Conservation (phyloP, 2,797 vertebrate species). For the Acanthurus lineatus region DNA sequence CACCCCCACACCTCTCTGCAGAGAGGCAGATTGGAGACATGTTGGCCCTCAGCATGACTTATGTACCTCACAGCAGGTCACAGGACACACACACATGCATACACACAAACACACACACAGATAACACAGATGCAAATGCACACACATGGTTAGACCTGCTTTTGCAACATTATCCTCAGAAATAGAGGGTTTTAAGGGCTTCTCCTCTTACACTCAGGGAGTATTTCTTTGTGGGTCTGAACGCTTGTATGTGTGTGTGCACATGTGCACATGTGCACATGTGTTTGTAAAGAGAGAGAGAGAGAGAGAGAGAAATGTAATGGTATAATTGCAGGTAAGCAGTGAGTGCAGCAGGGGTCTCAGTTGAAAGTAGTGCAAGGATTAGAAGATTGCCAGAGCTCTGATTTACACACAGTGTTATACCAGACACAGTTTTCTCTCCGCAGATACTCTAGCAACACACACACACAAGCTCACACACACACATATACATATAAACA, state of each 20-base stretch:
- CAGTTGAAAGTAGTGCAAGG: constrained; percentile 43
- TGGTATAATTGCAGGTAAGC: constrained; percentile 64
- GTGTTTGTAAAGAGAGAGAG: not conserved
- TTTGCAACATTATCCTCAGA: not conserved
- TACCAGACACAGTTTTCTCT: constrained; percentile 36
- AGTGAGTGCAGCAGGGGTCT: constrained; percentile 47
- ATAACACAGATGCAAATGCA: constrained; percentile 10
- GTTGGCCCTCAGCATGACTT: constrained; percentile 77
- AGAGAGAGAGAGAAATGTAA: constrained; percentile 9
- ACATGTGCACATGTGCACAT: not conserved
- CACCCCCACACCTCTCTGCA: constrained; percentile 50
- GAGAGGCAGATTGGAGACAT: constrained; percentile 81
- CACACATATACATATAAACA: constrained; percentile 8
- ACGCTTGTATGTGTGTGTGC: constrained; percentile 14
- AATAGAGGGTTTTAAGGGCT: not conserved
- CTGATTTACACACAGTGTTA: constrained; percentile 43
- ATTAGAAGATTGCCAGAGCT: constrained; percentile 51
- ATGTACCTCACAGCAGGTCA: constrained; percentile 74
- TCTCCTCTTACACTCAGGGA: not conserved
- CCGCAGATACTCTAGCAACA: constrained; percentile 25
- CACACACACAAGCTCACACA: not conserved
- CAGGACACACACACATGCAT: constrained; percentile 29
- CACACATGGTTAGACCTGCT: constrained; percentile 6
- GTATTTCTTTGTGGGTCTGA: constrained; percentile 1
- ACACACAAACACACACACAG: constrained; percentile 10